Evolutionary conservation across 2,113 vertebrate genomes (phyloP).

Genomic region (Corythaeola cristata): DNA sequence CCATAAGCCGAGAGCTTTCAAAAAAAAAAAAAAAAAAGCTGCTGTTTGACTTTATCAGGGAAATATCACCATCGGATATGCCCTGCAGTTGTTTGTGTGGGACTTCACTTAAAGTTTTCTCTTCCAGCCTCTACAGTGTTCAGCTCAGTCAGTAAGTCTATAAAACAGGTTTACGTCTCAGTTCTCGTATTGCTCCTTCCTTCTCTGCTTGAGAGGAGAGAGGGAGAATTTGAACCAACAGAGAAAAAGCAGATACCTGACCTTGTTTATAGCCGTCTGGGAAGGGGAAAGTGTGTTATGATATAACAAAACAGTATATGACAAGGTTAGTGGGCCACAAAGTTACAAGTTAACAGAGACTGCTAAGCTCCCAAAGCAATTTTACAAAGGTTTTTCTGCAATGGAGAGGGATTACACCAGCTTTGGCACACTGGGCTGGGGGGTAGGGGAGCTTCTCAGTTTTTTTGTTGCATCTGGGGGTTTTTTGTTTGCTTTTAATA

Average conservation of each 20-base stretch:
- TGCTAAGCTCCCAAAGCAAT: not conserved
- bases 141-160: not conserved
- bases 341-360: not conserved
- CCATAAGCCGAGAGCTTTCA: rapidly evolving
- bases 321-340: not conserved
- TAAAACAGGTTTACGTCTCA: not conserved
- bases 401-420: not conserved
- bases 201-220: not conserved
- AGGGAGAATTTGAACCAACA: not conserved
- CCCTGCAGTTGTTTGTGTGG: not conserved
- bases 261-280: not conserved
- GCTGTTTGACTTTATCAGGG: not conserved
- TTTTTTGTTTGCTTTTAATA: constrained; percentile 34
- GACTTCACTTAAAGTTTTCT: not conserved
- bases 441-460: not conserved
- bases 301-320: not conserved
- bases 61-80: not conserved
- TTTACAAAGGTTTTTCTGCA: not conserved
- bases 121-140: not conserved
- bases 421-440: not conserved
- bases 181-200: not conserved
- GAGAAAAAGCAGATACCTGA: not conserved
- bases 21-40: not conserved
- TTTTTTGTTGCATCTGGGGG: not conserved
- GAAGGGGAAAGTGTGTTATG: not conserved